These are phyloP conservation scores for Oopsacas minuta DNA, from an alignment of 37 sponge, comb jelly and placozoan species.

Conservation along the genomic window DNA sequence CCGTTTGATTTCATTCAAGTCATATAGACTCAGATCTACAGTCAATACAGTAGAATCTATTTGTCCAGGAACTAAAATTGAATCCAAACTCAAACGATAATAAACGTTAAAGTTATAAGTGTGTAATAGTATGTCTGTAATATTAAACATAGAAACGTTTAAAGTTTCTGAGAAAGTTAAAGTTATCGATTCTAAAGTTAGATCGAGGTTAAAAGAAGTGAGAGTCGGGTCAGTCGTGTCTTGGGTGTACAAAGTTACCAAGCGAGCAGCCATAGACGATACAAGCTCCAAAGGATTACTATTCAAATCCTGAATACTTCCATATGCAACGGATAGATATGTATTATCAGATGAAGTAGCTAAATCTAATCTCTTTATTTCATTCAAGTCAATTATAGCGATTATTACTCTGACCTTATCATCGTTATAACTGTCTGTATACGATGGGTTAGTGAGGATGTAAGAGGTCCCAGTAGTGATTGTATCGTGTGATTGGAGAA, in stretches of 20 bases:
- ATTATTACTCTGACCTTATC: conserved; percentile 25
- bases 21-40: conserved; percentile 43
- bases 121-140: conserved; percentile 34
- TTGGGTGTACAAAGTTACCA: neutral
- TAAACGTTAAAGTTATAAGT: conserved; percentile 25
- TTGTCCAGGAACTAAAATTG: conserved; percentile 6
- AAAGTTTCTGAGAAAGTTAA: conserved; percentile 81
- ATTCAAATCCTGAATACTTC: conserved; percentile 33
- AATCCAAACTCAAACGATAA: conserved; percentile 24
- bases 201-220: conserved; percentile 41
- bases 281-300: conserved; percentile 27
- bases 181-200: conserved; percentile 48
- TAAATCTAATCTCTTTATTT: conserved; percentile 38
- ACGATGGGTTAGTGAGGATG: conserved; percentile 21
- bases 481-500: conserved; percentile 27
- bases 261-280: conserved; percentile 18
- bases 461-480: conserved; percentile 3
- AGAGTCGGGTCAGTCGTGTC: conserved; percentile 51
- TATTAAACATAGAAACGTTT: conserved; percentile 33
- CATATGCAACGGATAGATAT: conserved; percentile 33
- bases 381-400: conserved; percentile 40
- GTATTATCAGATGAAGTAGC: conserved; percentile 42
- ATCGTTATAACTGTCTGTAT: conserved; percentile 1
- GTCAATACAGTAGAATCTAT: conserved; percentile 52
- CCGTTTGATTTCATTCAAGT: conserved; percentile 72